These are phyloP conservation scores for Andrena flavipes DNA, from an alignment of 2,888 invertebrate species.

Conservation along the genomic window DNA sequence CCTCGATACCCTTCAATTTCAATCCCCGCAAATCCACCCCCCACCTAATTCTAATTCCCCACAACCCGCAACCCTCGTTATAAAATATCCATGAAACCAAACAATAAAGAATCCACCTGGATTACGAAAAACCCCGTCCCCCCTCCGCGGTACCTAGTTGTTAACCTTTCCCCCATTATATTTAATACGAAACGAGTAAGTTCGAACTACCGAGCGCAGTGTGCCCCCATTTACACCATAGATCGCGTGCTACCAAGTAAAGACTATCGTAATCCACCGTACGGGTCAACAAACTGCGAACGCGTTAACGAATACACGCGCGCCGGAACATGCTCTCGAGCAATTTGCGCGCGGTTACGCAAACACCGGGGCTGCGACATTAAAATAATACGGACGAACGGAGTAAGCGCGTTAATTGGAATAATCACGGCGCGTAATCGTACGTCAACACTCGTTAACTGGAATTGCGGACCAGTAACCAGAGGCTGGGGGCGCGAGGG, in stretches of 20 bases:
- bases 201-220: too few relatives aligned
- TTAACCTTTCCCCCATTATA: too few relatives aligned
- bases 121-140: too few relatives aligned
- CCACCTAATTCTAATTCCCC: too few relatives aligned
- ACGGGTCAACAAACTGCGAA: background rate
- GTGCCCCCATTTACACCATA: too few relatives aligned
- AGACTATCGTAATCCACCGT: background rate
- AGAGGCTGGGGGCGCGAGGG: background rate
- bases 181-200: too few relatives aligned
- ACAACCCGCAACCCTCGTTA: too few relatives aligned
- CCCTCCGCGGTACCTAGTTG: too few relatives aligned
- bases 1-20: too few relatives aligned
- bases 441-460: slow-evolving; percentile 29
- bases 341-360: slow-evolving; percentile 8
- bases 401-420: slow-evolving; percentile 30
- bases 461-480: background rate
- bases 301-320: slow-evolving; percentile 4
- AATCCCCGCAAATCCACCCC: too few relatives aligned
- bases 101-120: too few relatives aligned
- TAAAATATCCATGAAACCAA: too few relatives aligned
- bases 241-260: background rate
- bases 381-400: slow-evolving; percentile 20
- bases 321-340: background rate
- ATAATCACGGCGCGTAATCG: slow-evolving; percentile 24
- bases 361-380: background rate